Conservation (phyloP, 2,888 invertebrate species). For the Tenthredo distinguenda region DNA sequence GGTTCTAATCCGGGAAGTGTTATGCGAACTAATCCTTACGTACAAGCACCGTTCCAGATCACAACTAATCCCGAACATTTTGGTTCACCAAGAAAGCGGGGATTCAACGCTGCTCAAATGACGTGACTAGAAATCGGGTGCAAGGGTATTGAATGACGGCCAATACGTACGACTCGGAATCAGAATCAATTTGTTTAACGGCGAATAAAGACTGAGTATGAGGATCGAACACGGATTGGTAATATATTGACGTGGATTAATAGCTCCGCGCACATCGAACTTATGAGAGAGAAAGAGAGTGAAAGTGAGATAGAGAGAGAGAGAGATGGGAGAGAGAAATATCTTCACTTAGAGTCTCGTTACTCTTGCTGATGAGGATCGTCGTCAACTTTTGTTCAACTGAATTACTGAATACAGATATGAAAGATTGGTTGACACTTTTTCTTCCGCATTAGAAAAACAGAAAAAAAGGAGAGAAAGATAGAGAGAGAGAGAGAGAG, state of each 20-base stretch:
- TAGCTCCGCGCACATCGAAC: neutral
- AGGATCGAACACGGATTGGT: conserved; percentile 8
- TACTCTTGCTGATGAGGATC: neutral
- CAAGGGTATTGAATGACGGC: conserved; percentile 49
- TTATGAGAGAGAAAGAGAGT: neutral
- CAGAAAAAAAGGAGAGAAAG: neutral
- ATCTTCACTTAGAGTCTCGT: neutral
- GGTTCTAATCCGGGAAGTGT: conserved; percentile 64
- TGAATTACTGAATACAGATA: neutral
- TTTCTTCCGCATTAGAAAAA: neutral
- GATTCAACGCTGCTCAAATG: conserved; percentile 72
- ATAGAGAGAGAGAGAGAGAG: neutral
- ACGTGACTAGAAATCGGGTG: conserved; percentile 68
- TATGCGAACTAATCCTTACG: conserved; percentile 71
- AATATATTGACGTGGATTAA: neutral
- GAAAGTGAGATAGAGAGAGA: neutral
- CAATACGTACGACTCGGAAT: conserved; percentile 46
- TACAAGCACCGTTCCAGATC: conserved; percentile 72
- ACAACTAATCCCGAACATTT: conserved; percentile 66
- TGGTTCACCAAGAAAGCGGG: conserved; percentile 67
- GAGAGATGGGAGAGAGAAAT: neutral
- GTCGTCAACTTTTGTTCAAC: neutral
- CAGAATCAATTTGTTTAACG: conserved; percentile 47
- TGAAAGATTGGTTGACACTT: neutral
- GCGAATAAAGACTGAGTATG: conserved; percentile 37